phyloP scores from a whole-genome alignment of 2,797 vertebrate genomes.

The Phylloscopus collybita region DNA sequence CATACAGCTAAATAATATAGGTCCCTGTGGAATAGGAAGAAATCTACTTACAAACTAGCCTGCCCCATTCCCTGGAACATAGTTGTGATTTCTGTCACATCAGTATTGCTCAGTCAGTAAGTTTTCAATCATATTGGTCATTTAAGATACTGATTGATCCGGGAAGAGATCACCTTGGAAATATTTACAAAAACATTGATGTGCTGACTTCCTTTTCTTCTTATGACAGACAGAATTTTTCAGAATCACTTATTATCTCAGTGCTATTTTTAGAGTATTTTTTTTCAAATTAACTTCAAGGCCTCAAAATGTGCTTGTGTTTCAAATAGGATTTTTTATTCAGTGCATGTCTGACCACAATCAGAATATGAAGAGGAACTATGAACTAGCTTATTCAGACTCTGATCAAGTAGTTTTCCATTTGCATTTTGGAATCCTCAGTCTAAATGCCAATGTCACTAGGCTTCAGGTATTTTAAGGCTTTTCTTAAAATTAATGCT shows the following conservation, averaged over 20 bases:
- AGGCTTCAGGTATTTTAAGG: not conserved
- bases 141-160: not conserved
- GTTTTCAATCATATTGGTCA: not conserved
- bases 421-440: slow-evolving; percentile 19
- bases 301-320: not conserved
- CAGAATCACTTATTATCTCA: not conserved
- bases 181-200: not conserved
- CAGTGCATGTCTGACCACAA: not conserved
- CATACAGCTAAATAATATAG: not conserved
- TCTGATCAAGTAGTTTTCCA: not conserved
- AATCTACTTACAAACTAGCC: not conserved
- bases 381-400: not conserved
- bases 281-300: not conserved
- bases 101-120: not conserved
- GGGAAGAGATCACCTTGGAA: not conserved
- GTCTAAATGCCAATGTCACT: not conserved
- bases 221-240: not conserved
- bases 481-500: slow-evolving; percentile 10
- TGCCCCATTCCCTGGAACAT: not conserved
- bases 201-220: not conserved
- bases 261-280: not conserved
- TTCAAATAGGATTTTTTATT: not conserved
- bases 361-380: not conserved
- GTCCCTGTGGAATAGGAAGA: not conserved
- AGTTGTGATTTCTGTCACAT: not conserved